phyloP scores from a whole-genome alignment of 2,888 invertebrate genomes.

The Rambutsinella grinnellia region DNA sequence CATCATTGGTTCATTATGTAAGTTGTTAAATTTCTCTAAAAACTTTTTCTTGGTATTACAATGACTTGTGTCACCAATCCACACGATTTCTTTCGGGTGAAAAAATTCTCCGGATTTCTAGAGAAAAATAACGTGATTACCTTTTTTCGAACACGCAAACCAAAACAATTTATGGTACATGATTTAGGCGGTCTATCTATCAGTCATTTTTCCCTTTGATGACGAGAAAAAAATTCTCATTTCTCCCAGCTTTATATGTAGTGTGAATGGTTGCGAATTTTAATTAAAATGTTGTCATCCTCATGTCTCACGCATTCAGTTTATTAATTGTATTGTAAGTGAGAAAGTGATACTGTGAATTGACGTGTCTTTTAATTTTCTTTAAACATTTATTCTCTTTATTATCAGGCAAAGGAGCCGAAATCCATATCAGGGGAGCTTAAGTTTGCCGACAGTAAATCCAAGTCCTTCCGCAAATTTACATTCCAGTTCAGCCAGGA shows the following conservation, averaged over 20 bases:
- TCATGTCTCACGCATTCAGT: conserved; percentile 11
- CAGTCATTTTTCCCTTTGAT: conserved; percentile 34
- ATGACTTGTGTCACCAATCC: too few relatives aligned
- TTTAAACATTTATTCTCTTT: conserved; percentile 17
- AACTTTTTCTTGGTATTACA: neutral
- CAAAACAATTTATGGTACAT: conserved; percentile 40
- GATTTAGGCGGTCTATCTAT: conserved; percentile 55
- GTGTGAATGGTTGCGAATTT: conserved; percentile 34
- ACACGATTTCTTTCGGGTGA: too few relatives aligned
- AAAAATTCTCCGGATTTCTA: neutral
- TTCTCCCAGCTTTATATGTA: conserved; percentile 1
- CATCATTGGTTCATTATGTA: conserved; percentile 68
- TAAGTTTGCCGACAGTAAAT: conserved; percentile 81
- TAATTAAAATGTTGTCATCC: conserved; percentile 47
- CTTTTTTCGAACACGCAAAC: conserved; percentile 31
- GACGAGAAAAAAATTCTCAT: neutral
- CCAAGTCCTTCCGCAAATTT: conserved; percentile 81
- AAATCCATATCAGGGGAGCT: conserved; percentile 82
- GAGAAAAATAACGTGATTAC: neutral
- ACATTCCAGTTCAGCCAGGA: conserved; percentile 86
- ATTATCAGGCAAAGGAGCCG: conserved; percentile 73
- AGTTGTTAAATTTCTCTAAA: conserved; percentile 26
- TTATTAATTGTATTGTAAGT: neutral
- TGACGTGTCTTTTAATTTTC: conserved; percentile 7
- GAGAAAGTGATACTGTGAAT: neutral